Percentiles rank a stretch among this genome's conserved stretches.
Conservation (phyloP, 2,113 vertebrate species). For the Oreochromis aureus region DNA sequence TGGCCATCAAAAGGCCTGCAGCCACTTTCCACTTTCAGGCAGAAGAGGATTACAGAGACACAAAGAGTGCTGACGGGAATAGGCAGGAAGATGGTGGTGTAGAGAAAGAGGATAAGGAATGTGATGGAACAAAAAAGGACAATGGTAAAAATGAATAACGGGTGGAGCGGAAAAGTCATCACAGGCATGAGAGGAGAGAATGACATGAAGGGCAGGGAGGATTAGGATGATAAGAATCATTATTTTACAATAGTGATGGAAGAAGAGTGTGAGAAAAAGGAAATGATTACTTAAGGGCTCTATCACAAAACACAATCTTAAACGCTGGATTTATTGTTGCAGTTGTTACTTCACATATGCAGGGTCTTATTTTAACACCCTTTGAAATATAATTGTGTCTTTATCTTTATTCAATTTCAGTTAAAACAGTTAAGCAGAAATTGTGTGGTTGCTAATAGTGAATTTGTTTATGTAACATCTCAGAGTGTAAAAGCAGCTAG, state of each 20-base stretch:
- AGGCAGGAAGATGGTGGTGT: background rate
- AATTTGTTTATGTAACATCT: background rate
- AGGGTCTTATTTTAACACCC: background rate
- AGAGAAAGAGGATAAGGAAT: background rate
- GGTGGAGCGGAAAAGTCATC: background rate
- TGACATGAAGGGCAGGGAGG: conserved; percentile 36
- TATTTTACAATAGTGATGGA: background rate
- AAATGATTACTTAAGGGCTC: background rate
- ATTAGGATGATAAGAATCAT: conserved; percentile 26
- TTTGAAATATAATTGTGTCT: background rate
- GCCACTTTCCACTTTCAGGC: conserved; percentile 3
- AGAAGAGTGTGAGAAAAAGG: background rate
- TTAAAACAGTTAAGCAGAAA: background rate
- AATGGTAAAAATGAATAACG: background rate
- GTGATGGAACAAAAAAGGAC: background rate
- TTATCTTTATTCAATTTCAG: background rate
- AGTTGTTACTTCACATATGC: background rate
- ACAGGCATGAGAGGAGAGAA: background rate
- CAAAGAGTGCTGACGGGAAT: background rate
- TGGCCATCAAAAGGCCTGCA: conserved; percentile 36
- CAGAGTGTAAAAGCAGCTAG: background rate
- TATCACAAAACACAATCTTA: background rate
- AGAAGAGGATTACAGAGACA: conserved; percentile 44
- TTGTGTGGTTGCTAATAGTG: background rate
- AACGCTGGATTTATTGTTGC: background rate